Evolutionary conservation across 2,113 vertebrate species (phyloP).

Genomic region (Dolichotis patagonum): DNA sequence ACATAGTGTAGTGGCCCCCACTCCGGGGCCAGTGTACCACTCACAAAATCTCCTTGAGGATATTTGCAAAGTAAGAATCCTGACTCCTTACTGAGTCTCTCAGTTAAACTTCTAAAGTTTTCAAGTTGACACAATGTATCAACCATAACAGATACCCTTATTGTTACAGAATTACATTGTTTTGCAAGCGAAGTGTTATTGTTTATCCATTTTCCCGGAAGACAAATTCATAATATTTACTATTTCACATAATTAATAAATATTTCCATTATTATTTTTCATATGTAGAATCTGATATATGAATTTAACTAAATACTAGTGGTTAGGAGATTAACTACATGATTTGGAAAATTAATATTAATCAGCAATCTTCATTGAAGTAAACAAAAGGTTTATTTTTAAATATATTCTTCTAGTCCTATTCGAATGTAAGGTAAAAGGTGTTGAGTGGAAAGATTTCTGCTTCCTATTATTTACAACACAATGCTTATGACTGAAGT

Average conservation of each 20-base stretch:
- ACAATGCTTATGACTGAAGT: neutral
- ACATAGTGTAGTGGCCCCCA: too few relatives aligned
- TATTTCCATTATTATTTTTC: slow-evolving; percentile 27
- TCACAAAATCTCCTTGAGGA: too few relatives aligned
- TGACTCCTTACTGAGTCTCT: too few relatives aligned
- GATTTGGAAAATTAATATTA: neutral
- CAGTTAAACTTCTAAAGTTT: too few relatives aligned
- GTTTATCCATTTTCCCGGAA: neutral
- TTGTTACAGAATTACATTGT: neutral
- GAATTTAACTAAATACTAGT: neutral
- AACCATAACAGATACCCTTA: neutral
- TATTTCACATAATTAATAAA: neutral
- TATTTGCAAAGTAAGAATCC: too few relatives aligned
- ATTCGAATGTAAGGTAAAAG: slow-evolving; percentile 8
- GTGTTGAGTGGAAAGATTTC: neutral
- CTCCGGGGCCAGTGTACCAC: too few relatives aligned
- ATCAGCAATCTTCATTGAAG: neutral
- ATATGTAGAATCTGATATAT: neutral
- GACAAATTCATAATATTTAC: slow-evolving; percentile 17
- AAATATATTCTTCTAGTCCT: neutral
- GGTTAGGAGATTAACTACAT: neutral
- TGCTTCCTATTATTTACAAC: neutral
- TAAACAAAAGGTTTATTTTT: neutral
- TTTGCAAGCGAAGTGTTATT: neutral
- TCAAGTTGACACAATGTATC: too few relatives aligned